Percentiles rank a stretch among this genome's conserved stretches.
phyloP scores from a whole-genome alignment of 2,113 vertebrate species.

The Trematocara variabile region DNA sequence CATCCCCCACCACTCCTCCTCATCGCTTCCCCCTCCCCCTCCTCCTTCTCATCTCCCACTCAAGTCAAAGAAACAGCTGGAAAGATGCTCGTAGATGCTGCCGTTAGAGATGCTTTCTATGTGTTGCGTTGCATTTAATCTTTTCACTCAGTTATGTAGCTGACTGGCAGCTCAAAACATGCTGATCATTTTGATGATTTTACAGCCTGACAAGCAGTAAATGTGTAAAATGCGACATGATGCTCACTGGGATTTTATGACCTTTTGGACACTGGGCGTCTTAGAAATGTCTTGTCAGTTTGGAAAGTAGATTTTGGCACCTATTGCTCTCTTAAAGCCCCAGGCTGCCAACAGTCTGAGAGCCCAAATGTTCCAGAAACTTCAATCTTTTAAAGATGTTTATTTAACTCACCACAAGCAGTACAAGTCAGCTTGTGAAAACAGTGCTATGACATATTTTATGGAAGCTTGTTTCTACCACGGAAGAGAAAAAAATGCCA shows the following conservation, averaged over 20 bases:
- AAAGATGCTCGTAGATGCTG: slow-evolving; percentile 9
- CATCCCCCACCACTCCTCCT: background rate
- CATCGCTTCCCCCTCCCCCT: background rate
- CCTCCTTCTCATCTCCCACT: slow-evolving; percentile 2
- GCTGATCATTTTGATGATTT: background rate
- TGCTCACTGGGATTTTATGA: background rate
- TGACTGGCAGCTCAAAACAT: background rate
- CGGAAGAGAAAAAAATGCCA: background rate
- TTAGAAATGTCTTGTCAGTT: background rate
- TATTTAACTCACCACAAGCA: background rate
- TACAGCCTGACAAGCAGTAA: background rate
- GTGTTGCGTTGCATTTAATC: slow-evolving; percentile 6
- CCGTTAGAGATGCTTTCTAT: background rate
- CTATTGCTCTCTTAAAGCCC: background rate
- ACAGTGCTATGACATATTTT: background rate
- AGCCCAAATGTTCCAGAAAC: background rate
- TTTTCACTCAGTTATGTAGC: background rate
- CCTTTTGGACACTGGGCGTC: background rate
- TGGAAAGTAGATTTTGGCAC: background rate
- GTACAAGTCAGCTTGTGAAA: background rate
- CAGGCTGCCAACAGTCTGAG: background rate
- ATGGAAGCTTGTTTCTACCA: background rate
- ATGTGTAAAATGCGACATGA: background rate
- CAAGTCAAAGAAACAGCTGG: background rate
- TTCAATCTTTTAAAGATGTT: background rate